Evolutionary conservation across 1,140 invertebrate species (phyloP), one percentile per base, ranked within the genome.

Genomic region (Cryptotermes secundus): DNA sequence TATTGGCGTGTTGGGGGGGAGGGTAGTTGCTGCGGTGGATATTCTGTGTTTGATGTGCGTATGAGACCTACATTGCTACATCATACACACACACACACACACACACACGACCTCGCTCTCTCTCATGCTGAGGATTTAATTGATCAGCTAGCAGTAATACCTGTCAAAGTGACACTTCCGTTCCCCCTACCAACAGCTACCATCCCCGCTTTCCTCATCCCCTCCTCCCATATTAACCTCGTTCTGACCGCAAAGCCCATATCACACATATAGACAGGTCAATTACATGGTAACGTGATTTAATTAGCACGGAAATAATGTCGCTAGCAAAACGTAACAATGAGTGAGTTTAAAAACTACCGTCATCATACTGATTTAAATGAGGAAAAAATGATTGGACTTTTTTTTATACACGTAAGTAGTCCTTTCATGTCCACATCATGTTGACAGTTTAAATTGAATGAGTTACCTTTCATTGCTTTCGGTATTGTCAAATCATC

Each of bases 181-280:
- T 10, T 22, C 59, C 59, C n/a, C n/a, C 59, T 72, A 1, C 59
- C 26, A 16, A 3, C 3, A 49, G 16, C 26, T 72, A 24, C 59
- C 26, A 26, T 10, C 59, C 26, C n/a, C 59, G 9, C 14, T 31
- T 72, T 31, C 59, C 59, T 49, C 45, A 19, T 49, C 22, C 45
- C n/a, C 59, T 31, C 6, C 26, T 26, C 59, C 59, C 59, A 72
- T 31, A 72, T 72, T 72, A 72, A 72, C 59, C 59, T 72, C 59
- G 31, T 72, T 72, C 59, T 72, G 59, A 72, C 59, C 59, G 59
- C 59, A 72, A 31, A 72, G 59, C 26, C 59, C 59, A 72, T 72
- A 72, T 72, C 59, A 72, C 59, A 72, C n/a, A 72, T 72, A 72
- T 72, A 72, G 59, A 72, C 59, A 72, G 59, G 59, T 72, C 59